Base-by-base conservation (phyloP, 2,888 invertebrate genomes). In the Theodoxus fluviatilis region DNA sequence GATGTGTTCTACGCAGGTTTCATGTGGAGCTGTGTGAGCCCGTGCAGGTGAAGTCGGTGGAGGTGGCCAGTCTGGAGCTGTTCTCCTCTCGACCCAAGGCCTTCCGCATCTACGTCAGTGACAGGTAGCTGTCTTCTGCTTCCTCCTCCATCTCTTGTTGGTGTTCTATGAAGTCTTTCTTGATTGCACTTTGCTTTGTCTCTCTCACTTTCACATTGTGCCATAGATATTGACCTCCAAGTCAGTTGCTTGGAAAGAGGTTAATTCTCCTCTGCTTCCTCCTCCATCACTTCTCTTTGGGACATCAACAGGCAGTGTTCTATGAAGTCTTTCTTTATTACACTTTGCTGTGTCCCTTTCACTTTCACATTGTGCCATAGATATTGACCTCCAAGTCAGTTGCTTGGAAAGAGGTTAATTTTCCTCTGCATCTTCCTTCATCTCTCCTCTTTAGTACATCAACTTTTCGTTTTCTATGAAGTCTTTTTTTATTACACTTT, bases 11-110 rank as follows among this genome's bases (percentile, higher is more conserved):
- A n/a, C 75, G 7, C 75, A 85, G 97, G 96, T 95, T 99, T 87
- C 92, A 98, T 37, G 94, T 99, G 2, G 98, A 99, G 88, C 90
- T 99, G 1, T 99, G 99, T 89, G 99, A 99, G 85, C 94, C 97
- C 3, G 94, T 99, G 74, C 97, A 97, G 88, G 94, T 96, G 3
- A 94, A 84, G 55, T 78, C 80, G 38, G 92, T 99, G 74, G 97
- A 98, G 82, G 89, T 99, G 78, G 99, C 97, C 2, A 99, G 99
- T 88, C 95, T 96, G 85, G 99, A 99, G 88, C 89, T 99, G 72
- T 99, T 99, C 88, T 98, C 98, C 7, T 98, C 98, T 0, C 94
- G 94, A 35, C 98, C 98, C 18, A 94, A 94, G 87, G 94, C 95
- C 75, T 94, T 99, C 85, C 92, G 93, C n/a, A 79, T 88, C 25